Percentiles rank a stretch among this genome's conserved stretches.
Evolutionary conservation across 92 coral and sea anemone species (phyloP).

Genomic region (Porites cylindrica): DNA sequence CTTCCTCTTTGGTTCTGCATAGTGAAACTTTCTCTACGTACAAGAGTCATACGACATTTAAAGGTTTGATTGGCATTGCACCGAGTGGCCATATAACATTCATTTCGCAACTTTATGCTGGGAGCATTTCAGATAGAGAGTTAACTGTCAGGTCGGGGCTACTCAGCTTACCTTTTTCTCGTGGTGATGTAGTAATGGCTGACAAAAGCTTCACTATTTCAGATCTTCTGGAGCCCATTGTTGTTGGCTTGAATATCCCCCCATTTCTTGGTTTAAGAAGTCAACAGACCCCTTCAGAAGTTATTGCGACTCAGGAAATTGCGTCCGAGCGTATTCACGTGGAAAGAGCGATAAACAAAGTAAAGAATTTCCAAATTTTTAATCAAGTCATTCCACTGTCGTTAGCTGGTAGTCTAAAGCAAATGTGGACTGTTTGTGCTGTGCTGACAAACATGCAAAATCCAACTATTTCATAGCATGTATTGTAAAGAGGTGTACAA

Average conservation of each 20-base stretch:
- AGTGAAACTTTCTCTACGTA: no score
- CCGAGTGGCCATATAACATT: no score
- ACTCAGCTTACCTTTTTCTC: conserved; percentile 17
- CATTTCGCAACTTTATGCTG: no score
- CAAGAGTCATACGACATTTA: no score
- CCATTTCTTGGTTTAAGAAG: background rate
- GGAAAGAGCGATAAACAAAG: no score
- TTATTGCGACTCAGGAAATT: conserved; percentile 46
- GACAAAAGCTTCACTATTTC: background rate
- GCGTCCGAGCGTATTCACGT: conserved; percentile 57
- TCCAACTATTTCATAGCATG: conserved; percentile 25
- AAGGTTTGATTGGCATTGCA: no score
- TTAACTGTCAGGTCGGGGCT: conserved; percentile 34
- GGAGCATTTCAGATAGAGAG: no score
- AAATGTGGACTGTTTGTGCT: conserved; percentile 69
- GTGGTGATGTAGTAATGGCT: conserved; percentile 33
- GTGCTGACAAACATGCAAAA: conserved; percentile 46
- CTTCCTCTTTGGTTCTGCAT: no score
- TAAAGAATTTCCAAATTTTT: background rate
- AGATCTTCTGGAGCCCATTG: conserved; percentile 36
- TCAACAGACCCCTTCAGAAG: background rate
- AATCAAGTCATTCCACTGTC: conserved; percentile 43
- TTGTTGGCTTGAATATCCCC: conserved; percentile 43
- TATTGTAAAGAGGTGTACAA: no score
- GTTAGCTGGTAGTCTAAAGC: conserved; percentile 56